Evolutionary conservation across 1,140 invertebrate genomes (phyloP), one percentile per base, ranked within the genome.

Genomic region (Bicyclus anynana): DNA sequence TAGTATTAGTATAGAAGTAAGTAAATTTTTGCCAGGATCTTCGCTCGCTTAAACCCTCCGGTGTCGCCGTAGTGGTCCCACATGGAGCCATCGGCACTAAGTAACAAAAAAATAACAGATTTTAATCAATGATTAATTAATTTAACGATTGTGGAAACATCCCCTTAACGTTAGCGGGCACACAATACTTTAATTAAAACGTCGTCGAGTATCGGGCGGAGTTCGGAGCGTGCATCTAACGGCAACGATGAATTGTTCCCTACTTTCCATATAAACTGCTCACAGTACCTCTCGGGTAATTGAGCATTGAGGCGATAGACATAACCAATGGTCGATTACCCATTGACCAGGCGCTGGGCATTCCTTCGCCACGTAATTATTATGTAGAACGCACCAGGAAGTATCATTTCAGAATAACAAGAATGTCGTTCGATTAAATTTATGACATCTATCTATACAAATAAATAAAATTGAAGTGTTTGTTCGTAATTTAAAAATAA

Each of bases 151-250:
- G 16, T 1, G 16, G 1, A 16, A 2, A 9, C 37, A 17, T 40
- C 62, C 49, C 72, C 70, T 77, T 77, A 79, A 83, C 80, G 74
- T 75, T 71, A 67, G 69, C 57, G 35, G 49, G 69, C 62, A 57
- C 68, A 84, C 78, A 85, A 83, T 82, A 77, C 72, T 74, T 82
- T 85, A 85, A 85, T 85, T 85, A 85, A 83, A 85, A 80, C 82
- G 80, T 83, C 74, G 69, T 67, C 37, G 13, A 65, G 59, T 50
- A 62, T 52, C 51, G 63, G 75, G 54, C 13, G 13, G 16, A 17
- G 13, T 79, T 48, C 13, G 13, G 16, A 17, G 13, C 80, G 80
- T 82, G 82, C 79, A 80, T 82, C 82, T 73, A 65, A 61, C 69
- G 55, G 60, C 58, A 54, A 62, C 52, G 59, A 67, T 65, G 72